These are phyloP conservation scores for Volucella zonaria DNA, from an alignment of 2,888 invertebrate species.

Conservation along the genomic window DNA sequence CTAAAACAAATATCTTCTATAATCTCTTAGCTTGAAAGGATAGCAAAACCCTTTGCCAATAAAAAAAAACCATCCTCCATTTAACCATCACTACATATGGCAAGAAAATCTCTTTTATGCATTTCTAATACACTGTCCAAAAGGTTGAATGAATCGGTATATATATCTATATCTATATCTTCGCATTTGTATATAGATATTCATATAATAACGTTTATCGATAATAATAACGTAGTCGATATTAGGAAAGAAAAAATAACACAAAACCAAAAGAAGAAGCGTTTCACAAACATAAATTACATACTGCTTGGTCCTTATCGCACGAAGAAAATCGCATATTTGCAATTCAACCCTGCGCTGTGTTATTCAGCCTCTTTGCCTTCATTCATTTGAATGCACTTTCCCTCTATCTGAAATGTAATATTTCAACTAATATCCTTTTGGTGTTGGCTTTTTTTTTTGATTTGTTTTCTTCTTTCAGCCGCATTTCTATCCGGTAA, in stretches of 20 bases:
- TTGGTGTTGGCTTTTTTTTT: conserved; percentile 48
- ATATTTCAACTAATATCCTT: conserved; percentile 73
- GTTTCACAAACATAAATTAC: conserved; percentile 68
- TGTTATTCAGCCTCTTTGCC: neutral
- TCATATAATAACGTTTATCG: neutral
- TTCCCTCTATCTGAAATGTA: conserved; percentile 65
- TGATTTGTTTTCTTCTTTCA: neutral
- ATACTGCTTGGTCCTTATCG: conserved; percentile 58
- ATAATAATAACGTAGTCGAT: conserved; percentile 18
- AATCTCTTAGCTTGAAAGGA: too few relatives aligned
- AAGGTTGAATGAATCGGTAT: conserved; percentile 37
- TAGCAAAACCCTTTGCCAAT: too few relatives aligned
- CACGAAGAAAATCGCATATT: conserved; percentile 68
- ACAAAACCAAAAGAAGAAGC: conserved; percentile 19
- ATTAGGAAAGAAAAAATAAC: neutral
- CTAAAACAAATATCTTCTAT: too few relatives aligned
- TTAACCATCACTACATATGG: neutral
- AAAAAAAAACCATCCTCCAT: neutral
- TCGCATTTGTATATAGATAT: neutral
- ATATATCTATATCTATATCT: neutral
- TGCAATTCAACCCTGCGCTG: neutral
- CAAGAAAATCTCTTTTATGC: conserved; percentile 31
- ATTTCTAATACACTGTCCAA: conserved; percentile 49
- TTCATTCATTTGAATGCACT: conserved; percentile 66
- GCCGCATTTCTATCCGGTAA: too few relatives aligned